Percentiles rank a stretch among this genome's conserved stretches.
Evolutionary conservation across 2,113 vertebrate genomes (phyloP).

Genomic region (Octodon degus): DNA sequence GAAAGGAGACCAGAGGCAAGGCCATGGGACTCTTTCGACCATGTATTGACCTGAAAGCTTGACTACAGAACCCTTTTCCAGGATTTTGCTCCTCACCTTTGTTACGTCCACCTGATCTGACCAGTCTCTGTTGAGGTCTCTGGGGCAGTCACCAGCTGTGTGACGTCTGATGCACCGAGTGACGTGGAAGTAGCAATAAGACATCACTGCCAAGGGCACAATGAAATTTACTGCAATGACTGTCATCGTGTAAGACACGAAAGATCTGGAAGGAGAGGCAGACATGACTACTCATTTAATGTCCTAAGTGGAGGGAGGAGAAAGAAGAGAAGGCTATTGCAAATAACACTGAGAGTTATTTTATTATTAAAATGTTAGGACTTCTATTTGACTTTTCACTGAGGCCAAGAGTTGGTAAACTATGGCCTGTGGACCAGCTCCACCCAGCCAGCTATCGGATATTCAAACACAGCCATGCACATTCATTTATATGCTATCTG

Average conservation of each 20-base stretch:
- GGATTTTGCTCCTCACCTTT: constrained; percentile 88
- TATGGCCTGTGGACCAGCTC: neutral
- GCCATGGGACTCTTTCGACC: neutral
- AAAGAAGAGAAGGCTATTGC: neutral
- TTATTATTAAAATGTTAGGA: neutral
- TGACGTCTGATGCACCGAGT: constrained; percentile 90
- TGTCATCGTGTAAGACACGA: constrained; percentile 97
- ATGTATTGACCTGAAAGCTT: neutral
- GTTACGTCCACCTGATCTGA: constrained; percentile 97
- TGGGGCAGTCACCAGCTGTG: constrained; percentile 86
- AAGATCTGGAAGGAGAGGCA: constrained; percentile 89
- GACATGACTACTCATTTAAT: neutral
- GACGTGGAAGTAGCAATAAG: constrained; percentile 97
- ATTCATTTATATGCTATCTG: neutral
- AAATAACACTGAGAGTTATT: neutral
- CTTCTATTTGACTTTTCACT: neutral
- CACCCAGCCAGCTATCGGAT: neutral
- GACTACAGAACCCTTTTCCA: neutral
- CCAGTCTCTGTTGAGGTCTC: constrained; percentile 91
- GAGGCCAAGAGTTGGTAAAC: neutral
- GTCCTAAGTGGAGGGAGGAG: neutral
- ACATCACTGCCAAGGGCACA: constrained; percentile 94
- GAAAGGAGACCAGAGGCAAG: neutral
- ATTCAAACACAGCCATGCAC: neutral
- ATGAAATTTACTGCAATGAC: constrained; percentile 95